Conservation (phyloP, 1,140 invertebrate species). For the Hypsibius dujardini region DNA sequence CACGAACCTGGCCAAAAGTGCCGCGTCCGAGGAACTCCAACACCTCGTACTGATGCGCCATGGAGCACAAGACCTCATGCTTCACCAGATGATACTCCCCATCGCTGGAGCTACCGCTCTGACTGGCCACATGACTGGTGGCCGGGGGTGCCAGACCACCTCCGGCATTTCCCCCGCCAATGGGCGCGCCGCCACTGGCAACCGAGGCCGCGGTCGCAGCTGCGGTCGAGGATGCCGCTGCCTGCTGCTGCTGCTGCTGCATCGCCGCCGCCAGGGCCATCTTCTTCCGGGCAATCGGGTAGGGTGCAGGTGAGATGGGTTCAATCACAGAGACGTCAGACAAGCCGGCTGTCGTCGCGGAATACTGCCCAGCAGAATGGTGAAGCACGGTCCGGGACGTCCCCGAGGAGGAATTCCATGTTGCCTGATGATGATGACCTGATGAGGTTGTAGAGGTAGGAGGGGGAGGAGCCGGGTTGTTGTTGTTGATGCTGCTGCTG, state of each 20-base stretch:
- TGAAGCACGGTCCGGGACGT: background rate
- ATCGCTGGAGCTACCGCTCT: constrained; percentile 40
- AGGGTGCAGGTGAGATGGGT: constrained; percentile 9
- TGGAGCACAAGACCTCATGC: constrained; percentile 90
- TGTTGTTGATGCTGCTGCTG: background rate
- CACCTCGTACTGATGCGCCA: constrained; percentile 81
- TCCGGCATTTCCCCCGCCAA: background rate
- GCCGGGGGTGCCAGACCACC: background rate
- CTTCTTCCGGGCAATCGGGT: constrained; percentile 4
- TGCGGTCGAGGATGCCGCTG: background rate
- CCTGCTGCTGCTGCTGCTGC: background rate
- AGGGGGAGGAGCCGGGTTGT: background rate
- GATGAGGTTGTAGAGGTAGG: background rate
- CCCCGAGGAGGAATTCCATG: background rate
- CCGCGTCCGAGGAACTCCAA: constrained; percentile 93
- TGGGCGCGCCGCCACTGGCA: background rate
- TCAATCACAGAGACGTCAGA: constrained; percentile 16
- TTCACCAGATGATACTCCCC: constrained; percentile 95
- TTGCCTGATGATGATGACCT: background rate
- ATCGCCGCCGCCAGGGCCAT: constrained; percentile 1
- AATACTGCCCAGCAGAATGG: background rate
- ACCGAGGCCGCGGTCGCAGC: background rate
- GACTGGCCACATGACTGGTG: background rate
- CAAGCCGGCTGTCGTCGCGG: background rate
- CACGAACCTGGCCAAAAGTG: constrained; percentile 74